Evolutionary conservation across 2,113 vertebrate genomes (phyloP).

Genomic region (Lycaon pictus): DNA sequence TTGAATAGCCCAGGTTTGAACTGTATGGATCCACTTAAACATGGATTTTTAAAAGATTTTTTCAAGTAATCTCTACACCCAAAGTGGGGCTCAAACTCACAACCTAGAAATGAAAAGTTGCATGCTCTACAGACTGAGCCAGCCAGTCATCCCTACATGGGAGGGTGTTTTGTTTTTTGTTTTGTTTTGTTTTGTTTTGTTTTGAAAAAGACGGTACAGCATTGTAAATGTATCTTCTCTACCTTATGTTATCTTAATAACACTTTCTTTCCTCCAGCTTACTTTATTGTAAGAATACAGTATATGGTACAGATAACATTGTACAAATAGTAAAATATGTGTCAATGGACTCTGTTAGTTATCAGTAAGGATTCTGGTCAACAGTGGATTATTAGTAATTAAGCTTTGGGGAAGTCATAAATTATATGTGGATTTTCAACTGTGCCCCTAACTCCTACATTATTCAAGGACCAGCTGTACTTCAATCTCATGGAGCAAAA

Average conservation of each 20-base stretch:
- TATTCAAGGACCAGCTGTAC: neutral
- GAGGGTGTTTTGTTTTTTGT: too few species aligned
- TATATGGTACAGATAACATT: neutral
- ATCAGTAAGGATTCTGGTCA: neutral
- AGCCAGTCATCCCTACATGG: neutral
- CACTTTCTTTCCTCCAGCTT: neutral
- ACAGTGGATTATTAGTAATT: neutral
- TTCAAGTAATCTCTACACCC: neutral
- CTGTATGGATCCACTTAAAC: neutral
- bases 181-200: neutral
- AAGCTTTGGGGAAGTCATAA: neutral
- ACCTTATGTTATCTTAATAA: neutral
- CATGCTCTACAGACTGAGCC: neutral
- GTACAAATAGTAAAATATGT: neutral
- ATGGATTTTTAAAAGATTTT: neutral
- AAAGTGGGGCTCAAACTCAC: neutral
- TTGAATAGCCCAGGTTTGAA: neutral
- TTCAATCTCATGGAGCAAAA: too few species aligned
- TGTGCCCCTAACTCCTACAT: neutral
- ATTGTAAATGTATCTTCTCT: neutral
- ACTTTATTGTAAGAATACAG: neutral
- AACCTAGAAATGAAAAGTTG: neutral
- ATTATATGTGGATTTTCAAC: neutral
- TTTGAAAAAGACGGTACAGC: neutral
- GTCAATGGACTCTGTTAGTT: neutral